These are phyloP conservation scores for Zaprionus vittiger DNA, from an alignment of 1,140 invertebrate genomes.

Conservation along the genomic window DNA sequence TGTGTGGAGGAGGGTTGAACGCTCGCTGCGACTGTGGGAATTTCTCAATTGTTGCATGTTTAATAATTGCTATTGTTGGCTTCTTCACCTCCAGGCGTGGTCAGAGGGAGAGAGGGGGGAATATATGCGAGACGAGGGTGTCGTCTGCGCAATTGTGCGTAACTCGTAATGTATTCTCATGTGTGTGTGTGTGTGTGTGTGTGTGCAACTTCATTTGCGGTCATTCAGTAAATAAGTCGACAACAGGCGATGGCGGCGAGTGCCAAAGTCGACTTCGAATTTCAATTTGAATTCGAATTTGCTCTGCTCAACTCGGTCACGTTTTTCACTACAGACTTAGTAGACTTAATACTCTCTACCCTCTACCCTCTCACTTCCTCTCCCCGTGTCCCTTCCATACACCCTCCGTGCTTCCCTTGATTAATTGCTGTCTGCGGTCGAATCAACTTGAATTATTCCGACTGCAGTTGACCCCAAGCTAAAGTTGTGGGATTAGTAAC, in stretches of 20 bases:
- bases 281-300: constrained; percentile 1
- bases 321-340: constrained; percentile 4
- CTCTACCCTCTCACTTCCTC: no score
- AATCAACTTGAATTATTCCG: constrained; percentile 22
- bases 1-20: constrained; percentile 55
- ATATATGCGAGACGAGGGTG: constrained; percentile 13
- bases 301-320: not conserved
- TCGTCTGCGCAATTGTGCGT: constrained; percentile 76
- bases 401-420: constrained; percentile 27
- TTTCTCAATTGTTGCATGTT: constrained; percentile 80
- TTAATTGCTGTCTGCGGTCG: constrained; percentile 54
- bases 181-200: constrained; percentile 4
- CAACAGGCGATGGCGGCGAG: not conserved
- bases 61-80: constrained; percentile 82
- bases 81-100: constrained; percentile 60
- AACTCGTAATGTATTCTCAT: constrained; percentile 46
- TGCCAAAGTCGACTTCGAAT: constrained; percentile 24
- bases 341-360: not conserved
- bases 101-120: not conserved
- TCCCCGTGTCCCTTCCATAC: not conserved
- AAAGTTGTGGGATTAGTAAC: not conserved
- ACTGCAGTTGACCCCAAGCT: constrained; percentile 20
- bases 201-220: constrained; percentile 69
- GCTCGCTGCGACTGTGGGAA: constrained; percentile 68
- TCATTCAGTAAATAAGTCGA: constrained; percentile 53